Evolutionary conservation across 2,113 vertebrate species (phyloP), one percentile per base, ranked within the genome.

Genomic region (Nibea albiflora): DNA sequence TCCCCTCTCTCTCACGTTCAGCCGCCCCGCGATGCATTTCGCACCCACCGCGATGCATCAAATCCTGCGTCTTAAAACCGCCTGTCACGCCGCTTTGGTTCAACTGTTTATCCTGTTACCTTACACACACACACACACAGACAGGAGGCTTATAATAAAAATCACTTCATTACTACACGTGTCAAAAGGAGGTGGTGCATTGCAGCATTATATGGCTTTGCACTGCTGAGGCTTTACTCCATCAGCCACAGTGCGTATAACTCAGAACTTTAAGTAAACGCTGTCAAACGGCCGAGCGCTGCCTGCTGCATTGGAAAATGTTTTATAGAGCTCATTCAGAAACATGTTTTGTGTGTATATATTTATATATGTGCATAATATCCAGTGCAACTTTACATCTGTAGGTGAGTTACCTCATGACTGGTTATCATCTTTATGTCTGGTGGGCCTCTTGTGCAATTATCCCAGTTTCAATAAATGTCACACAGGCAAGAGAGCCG

Each of bases 101-200:
- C 24, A 4, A 67, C 71, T 68, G 26, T 67, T 87, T 35, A 82
- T 83, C 77, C 71, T 39, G 58, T 79, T 66, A 76, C 46, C 20
- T 31, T 65, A 63, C 44, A 61, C 52, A 65, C 65, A 61, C 28
- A 44, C 52, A 49, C 35, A 28, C 70, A 60, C 17, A 61, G 15
- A 64, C 39, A 64, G 4, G 5, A 8, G 31, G 26, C 42, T 56
- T 44, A 3, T 64, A 35, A 73, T 56, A 24, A 47, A 35, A 24
- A 71, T 39, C 56, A 22, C 56, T n/a, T 64, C 64, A 70, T 80
- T 73, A 67, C 42, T 5, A 44, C 61, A 11, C 5, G 44, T 64
- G 73, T 74, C 60, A 54, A 20, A 71, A 46, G 47, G 28, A 5
- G 44, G 72, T 15, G 11, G 65, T 24, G 52, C 52, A 4, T 54